Evolutionary conservation across 2,888 invertebrate species (phyloP).

Genomic region (Andrena flavipes): DNA sequence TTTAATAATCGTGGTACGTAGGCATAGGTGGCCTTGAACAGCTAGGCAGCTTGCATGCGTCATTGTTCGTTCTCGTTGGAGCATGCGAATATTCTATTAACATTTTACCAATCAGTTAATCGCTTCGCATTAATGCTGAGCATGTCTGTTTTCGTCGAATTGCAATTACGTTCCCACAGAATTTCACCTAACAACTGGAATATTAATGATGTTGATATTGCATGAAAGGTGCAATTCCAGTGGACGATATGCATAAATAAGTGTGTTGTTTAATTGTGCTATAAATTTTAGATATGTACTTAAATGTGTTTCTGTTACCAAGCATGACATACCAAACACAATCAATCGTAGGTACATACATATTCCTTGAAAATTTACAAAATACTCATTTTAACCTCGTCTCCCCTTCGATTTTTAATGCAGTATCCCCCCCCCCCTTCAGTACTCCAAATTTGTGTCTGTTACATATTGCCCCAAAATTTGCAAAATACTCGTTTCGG

Average conservation of each 20-base stretch:
- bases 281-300: neutral
- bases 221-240: slow-evolving; percentile 1
- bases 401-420: too few relatives aligned
- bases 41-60: slow-evolving; percentile 21
- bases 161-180: neutral
- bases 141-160: slow-evolving; percentile 11
- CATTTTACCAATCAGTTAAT: neutral
- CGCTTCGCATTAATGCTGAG: neutral
- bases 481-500: too few relatives aligned
- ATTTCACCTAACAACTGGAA: neutral
- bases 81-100: slow-evolving; percentile 19
- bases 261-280: neutral
- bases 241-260: too few relatives aligned
- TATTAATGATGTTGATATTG: neutral
- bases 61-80: neutral
- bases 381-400: too few relatives aligned
- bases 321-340: too few relatives aligned
- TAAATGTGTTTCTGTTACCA: neutral
- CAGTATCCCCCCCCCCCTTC: too few relatives aligned
- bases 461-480: too few relatives aligned
- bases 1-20: neutral
- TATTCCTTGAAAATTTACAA: too few relatives aligned
- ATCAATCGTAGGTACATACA: too few relatives aligned
- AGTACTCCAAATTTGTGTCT: too few relatives aligned
- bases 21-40: neutral